Evolutionary conservation across 1,140 invertebrate species (phyloP).

Genomic region (Pachyrhynchus sulphureomaculatus): DNA sequence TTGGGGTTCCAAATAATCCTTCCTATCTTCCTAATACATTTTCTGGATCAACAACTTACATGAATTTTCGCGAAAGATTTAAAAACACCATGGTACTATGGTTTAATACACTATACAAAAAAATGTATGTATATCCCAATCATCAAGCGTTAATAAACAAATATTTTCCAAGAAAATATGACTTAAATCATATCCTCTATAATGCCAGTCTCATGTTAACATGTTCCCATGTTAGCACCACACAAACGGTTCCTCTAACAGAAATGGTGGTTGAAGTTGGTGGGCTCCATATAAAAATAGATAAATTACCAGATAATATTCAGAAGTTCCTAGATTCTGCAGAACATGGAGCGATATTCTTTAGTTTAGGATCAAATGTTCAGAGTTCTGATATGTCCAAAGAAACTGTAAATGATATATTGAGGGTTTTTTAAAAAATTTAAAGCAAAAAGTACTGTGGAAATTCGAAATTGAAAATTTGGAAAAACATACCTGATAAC

Average conservation of each 20-base stretch:
- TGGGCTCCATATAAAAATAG: conserved; percentile 28
- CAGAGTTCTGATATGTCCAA: conserved; percentile 56
- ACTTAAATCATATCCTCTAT: conserved; percentile 30
- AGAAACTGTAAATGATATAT: conserved; percentile 24
- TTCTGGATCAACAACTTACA: conserved; percentile 20
- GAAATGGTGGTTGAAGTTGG: conserved; percentile 29
- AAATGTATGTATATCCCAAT: conserved; percentile 8
- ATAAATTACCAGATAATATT: conserved; percentile 47
- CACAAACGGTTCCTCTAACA: conserved; percentile 18
- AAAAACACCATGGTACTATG: conserved; percentile 24
- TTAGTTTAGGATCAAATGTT: conserved; percentile 62
- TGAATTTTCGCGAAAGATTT: conserved; percentile 34
- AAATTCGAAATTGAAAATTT: conserved; percentile 57
- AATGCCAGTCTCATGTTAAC: conserved; percentile 34
- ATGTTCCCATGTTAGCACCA: conserved; percentile 30
- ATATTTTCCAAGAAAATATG: conserved; percentile 30
- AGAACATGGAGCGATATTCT: conserved; percentile 59
- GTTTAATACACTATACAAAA: conserved; percentile 7
- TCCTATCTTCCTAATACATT: conserved; percentile 19
- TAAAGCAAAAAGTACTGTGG: conserved; percentile 60
- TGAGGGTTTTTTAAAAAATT: conserved; percentile 54
- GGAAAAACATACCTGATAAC: conserved; percentile 54
- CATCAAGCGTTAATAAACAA: conserved; percentile 26
- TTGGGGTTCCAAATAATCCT: conserved; percentile 15
- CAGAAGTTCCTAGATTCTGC: conserved; percentile 54